Evolutionary conservation across 2,888 invertebrate species (phyloP), one percentile per base, ranked within the genome.

Genomic region (Ornithoptera priamus): DNA sequence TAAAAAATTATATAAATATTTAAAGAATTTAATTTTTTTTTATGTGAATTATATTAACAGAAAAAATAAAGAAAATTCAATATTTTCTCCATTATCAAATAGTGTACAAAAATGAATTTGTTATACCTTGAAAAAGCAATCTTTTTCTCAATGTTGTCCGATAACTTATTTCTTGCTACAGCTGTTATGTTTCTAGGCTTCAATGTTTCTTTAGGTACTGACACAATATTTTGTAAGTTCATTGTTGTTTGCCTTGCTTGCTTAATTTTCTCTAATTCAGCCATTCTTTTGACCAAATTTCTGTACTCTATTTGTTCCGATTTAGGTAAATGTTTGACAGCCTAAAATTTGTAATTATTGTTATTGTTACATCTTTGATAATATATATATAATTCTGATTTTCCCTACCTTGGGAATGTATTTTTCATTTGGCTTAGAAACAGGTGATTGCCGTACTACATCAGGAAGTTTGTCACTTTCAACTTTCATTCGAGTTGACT

Each of bases 281-380:
- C 88, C 91, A 93, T 93, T 80, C 91, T 86, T 76, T 85, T 89
- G 2, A 93, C 90, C 73, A 93, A 78, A 73, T 87, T 87, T 76
- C 85, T 88, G 74, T 93, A 93, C 77, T 93, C 93, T 73, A 91
- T 86, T 80, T 92, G 93, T 76, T 90, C 91, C 17, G 90, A 87
- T 76, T 88, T 90, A 20, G 93, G 93, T 76, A 93, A 86, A 81
- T 92, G 86, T 73, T 85, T 90, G 59, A 93, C 88, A 69, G 87
- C 84, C 90, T 90, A 81, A 80, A 88, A 88, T 59, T 64, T 12
- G 68, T 46, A 57, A 58, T 56, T 61, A n/a, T 20, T 65, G 18
- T 63, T 64, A 62, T 36, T 58, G 56, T 10, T 59, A 50, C 42
- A 24, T 39, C 60, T 59, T 10, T 24, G 61, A 59, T 60, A 61